Base-by-base conservation (phyloP, 2,797 vertebrate species). In the Malurus leucopterus region DNA sequence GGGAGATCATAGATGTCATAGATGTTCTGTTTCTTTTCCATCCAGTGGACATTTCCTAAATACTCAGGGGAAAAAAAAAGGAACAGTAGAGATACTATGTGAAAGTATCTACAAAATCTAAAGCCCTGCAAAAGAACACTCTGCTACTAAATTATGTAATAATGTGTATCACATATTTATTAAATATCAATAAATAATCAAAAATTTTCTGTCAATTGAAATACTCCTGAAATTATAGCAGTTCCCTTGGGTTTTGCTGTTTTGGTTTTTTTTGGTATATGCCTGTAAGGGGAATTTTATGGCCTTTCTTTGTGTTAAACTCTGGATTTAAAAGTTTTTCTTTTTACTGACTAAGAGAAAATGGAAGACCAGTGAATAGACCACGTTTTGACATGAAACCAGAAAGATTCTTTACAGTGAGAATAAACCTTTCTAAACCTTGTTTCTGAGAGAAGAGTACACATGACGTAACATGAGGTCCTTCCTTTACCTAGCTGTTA, bases 81-180 rank as follows among this genome's bases (percentile, higher is more conserved):
- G 6, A 50, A 46, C 43, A 54, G 6, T 21, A 64, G 24, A 54
- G 7, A 3, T 75, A 40, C 15, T 27, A 5, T 32, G 5, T 57
- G 53, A 61, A 86, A 93, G 57, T 49, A 80, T 16, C 47, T 55
- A 38, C 13, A 57, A 63, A 85, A 72, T 51, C 38, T 76, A 57
- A 87, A 89, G n/a, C 15, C 4, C 9, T 68, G 74, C 36, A 40
- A 58, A 88, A 86, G 71, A 81, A 15, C 55, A 32, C 32, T 70
- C 68, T 78, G 32, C 44, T 93, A 34, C 49, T 93, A 81, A 90
- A 86, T 90, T 65, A 88, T 78, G 36, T 62, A 88, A 43, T 20
- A 50, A 20, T 6, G 0, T 47, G 8, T 59, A 62, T 75, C 41
- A 55, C 11, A 58, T 22, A 34, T 81, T 93, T 29, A 41, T 88